Conservation (phyloP, 2,888 invertebrate species). For the Tetheella fluctuosa region DNA sequence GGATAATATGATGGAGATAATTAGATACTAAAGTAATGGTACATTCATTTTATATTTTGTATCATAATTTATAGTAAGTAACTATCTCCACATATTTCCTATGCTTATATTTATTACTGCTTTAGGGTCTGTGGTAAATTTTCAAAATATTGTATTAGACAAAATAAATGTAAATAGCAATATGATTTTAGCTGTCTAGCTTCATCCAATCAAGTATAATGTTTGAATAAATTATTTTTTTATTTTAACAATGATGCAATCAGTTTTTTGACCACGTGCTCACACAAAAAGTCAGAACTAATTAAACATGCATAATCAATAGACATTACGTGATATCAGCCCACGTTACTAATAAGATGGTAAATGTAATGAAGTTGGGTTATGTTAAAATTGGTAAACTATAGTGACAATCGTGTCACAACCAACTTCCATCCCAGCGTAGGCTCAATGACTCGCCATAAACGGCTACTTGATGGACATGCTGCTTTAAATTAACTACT, state of each 20-base stretch:
- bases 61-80: too few species aligned
- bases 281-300: background rate
- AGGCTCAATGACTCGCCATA: constrained; percentile 70
- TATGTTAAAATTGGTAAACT: constrained; percentile 21
- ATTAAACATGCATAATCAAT: constrained; percentile 3
- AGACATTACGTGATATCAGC: background rate
- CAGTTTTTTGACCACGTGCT: background rate
- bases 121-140: too few species aligned
- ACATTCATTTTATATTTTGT: too few species aligned
- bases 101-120: too few species aligned
- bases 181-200: too few species aligned
- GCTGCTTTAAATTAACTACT: constrained; percentile 61
- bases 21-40: too few species aligned
- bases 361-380: constrained; percentile 8
- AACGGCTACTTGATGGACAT: constrained; percentile 61
- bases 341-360: constrained; percentile 4
- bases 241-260: too few species aligned
- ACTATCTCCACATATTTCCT: too few species aligned
- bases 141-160: too few species aligned
- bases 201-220: background rate
- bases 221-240: too few species aligned
- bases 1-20: too few species aligned
- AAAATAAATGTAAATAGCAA: too few species aligned
- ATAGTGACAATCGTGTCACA: constrained; percentile 30
- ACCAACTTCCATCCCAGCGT: constrained; percentile 56